Evolutionary conservation across 2,113 vertebrate species (phyloP).

Genomic region (Siniperca knerii): DNA sequence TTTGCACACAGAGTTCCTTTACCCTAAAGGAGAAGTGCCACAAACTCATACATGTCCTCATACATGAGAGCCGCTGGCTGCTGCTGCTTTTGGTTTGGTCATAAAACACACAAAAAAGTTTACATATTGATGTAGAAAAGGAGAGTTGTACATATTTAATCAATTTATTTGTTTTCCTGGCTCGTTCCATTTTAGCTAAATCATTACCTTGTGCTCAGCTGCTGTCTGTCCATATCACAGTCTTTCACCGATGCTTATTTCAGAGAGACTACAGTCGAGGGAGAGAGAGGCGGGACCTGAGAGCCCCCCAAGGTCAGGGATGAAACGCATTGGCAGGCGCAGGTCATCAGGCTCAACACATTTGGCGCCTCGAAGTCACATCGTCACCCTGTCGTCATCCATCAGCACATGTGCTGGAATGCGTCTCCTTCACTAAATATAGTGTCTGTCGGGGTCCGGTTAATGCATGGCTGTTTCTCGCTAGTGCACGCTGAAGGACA

Average conservation of each 20-base stretch:
- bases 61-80: constrained; percentile 36
- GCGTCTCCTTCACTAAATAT: constrained; percentile 79
- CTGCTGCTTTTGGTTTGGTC: constrained; percentile 35
- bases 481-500: constrained; percentile 70
- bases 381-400: constrained; percentile 82
- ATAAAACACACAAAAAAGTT: background rate
- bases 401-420: constrained; percentile 81
- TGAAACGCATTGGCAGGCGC: constrained; percentile 63
- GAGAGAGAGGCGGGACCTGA: background rate
- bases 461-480: constrained; percentile 66
- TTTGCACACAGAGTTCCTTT: constrained; percentile 46
- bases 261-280: constrained; percentile 14
- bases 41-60: constrained; percentile 13
- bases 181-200: constrained; percentile 20
- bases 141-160: background rate
- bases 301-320: constrained; percentile 68
- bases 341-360: constrained; percentile 71
- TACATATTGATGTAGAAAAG: background rate
- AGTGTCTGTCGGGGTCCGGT: constrained; percentile 68
- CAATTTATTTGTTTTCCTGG: background rate
- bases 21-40: constrained; percentile 24
- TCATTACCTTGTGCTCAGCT: constrained; percentile 40
- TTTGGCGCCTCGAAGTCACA: constrained; percentile 79
- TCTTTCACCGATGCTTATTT: constrained; percentile 29
- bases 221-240: constrained; percentile 11